Evolutionary conservation across 2,113 vertebrate genomes (phyloP).

Genomic region (Ifrita kowaldi): DNA sequence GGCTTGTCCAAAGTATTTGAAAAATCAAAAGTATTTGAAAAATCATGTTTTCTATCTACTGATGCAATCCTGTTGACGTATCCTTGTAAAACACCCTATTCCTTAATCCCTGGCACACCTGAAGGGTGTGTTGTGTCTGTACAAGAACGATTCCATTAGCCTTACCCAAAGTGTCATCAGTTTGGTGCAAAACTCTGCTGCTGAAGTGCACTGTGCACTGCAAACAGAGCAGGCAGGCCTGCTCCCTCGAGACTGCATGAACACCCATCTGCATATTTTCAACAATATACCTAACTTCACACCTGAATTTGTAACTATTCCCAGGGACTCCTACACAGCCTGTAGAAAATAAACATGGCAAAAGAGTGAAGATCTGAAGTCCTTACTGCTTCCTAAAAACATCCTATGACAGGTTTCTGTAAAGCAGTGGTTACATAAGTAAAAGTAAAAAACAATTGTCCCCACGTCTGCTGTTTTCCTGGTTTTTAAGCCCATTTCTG

Average conservation of each 20-base stretch:
- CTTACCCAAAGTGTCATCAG: background rate
- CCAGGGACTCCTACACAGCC: background rate
- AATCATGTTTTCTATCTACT: background rate
- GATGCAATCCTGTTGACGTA: background rate
- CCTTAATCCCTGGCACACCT: background rate
- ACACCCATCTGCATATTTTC: rapidly evolving
- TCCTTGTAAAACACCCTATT: background rate
- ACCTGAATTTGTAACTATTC: background rate
- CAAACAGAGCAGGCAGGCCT: background rate
- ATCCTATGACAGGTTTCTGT: background rate
- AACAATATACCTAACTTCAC: background rate
- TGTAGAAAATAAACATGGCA: background rate
- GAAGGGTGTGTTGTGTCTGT: rapidly evolving
- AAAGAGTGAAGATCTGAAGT: background rate
- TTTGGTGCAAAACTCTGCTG: background rate
- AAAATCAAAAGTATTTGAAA: background rate
- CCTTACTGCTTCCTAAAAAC: background rate
- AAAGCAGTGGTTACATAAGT: background rate
- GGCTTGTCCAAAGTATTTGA: background rate
- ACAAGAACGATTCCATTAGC: background rate
- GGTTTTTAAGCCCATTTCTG: background rate
- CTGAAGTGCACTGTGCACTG: background rate
- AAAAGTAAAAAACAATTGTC: background rate
- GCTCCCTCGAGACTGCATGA: background rate
- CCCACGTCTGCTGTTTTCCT: background rate